Evolutionary conservation across 2,113 vertebrate genomes (phyloP), one percentile per base, ranked within the genome.

Genomic region (Lasiurus cinereus): DNA sequence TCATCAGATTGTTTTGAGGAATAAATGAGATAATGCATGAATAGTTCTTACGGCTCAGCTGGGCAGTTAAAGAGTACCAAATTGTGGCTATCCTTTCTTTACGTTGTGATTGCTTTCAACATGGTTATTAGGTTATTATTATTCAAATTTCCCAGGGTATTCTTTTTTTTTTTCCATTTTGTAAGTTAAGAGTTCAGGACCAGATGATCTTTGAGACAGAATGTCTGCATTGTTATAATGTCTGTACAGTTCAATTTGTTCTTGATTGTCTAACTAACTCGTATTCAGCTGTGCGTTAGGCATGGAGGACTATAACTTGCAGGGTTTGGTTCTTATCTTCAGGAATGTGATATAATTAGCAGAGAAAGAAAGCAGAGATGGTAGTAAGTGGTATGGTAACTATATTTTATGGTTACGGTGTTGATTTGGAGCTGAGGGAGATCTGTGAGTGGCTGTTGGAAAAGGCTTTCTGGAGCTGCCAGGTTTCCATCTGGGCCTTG

Each of bases 371-470:
- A 87, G 39, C 54, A 64, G 10, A 54, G 48, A 67, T 22, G 33
- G 7, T 90, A 67, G 62, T 33, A 66, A 77, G 29, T 50, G n/a
- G 3, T 59, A 8, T 74, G 54, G 18, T 77, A 48, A 36, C 29
- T 43, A 1, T 67, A 56, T 36, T 13, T 6, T 8, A 0, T 0
- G 6, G 12, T 52, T 10, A 0, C 0, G 4, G 12, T 46, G 10
- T 33, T 74, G 46, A 82, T 80, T 89, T 85, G 43, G 22, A 82
- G 31, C 62, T 6, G 6, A 83, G 33, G 24, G 67, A 48, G 48
- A 22, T 74, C 29, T 66, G 22, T 62, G 88, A 80, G 48, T 19
- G 21, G 52, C 18, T 36, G 13, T 66, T n/a, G 39, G 84, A 87
- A 93, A 83, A 83, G 33, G 18, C 8, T 29, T 69, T 31, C 6